Evolutionary conservation across 2,797 vertebrate species (phyloP), one percentile per base, ranked within the genome.

Genomic region (Steatocranus sp.): DNA sequence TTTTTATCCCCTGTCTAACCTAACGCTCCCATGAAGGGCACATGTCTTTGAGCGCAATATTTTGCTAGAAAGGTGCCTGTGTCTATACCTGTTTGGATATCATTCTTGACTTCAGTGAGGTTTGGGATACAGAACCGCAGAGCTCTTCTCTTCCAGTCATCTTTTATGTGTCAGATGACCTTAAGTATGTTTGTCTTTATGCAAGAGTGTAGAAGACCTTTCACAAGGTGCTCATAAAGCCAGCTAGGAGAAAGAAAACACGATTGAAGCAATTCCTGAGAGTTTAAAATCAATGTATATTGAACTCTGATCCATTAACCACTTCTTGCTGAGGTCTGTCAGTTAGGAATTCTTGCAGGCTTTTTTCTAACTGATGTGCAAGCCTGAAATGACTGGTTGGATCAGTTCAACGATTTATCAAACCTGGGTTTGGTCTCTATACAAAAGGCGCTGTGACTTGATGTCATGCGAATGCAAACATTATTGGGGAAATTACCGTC

Each of bases 401-500:
- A 63, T 80, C 17, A 8, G 66, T 79, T 83, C 9, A 23, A 41
- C 12, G 15, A 75, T 84, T 78, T 50, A 41, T 68, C 48, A 46
- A 32, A 76, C 50, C 53, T 27, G 9, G 20, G 46, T 53, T 74
- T 1, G 2, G 41, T 76, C 30, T 85, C 10, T 20, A 30, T 32
- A 38, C 23, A 54, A 75, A 76, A 77, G 49, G 43, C 2, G 0
- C 34, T 38, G 70, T 41, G 27, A 75, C 46, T 43, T 27, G 58
- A 18, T 77, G 80, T 85, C 78, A 76, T 82, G 78, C 87, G 83
- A 86, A 82, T 70, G 51, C 11, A 38, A 84, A 76, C 48, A 73
- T 83, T n/a, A 50, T 9, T 23, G 27, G 32, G 68, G 36, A 83
- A 85, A 86, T 79, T 30, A 48, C 34, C 20, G 18, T 81, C 86